phyloP scores from a whole-genome alignment of 2,113 vertebrate species.

The Sturnira hondurensis region DNA sequence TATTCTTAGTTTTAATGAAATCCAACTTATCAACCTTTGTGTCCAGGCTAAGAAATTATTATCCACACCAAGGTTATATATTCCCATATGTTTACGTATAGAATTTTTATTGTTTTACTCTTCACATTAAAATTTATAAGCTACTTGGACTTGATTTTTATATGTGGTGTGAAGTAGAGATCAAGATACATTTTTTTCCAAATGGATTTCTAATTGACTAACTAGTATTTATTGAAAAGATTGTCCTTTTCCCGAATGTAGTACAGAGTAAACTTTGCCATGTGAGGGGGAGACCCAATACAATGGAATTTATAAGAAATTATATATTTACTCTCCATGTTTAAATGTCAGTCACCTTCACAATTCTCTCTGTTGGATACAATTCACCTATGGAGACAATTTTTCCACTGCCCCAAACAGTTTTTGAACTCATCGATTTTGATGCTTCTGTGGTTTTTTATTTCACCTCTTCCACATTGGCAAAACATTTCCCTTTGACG shows the following conservation, averaged over 20 bases:
- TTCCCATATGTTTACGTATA: neutral
- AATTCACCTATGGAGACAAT: too few relatives aligned
- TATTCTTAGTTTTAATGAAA: slow-evolving; percentile 8
- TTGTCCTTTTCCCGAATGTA: neutral
- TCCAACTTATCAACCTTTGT: neutral
- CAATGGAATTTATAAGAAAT: too few relatives aligned
- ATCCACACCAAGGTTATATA: neutral
- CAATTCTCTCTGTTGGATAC: too few relatives aligned
- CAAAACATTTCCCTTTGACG: too few relatives aligned
- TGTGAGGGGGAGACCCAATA: too few relatives aligned
- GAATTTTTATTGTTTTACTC: neutral
- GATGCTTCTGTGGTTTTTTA: too few relatives aligned
- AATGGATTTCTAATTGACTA: neutral
- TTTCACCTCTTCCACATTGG: too few relatives aligned
- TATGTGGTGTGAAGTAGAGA: neutral
- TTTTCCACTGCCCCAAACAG: too few relatives aligned
- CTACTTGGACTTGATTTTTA: neutral
- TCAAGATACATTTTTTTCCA: neutral
- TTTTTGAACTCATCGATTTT: too few relatives aligned
- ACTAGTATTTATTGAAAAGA: neutral
- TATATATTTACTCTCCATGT: too few relatives aligned
- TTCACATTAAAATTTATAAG: neutral
- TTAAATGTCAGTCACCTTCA: too few relatives aligned
- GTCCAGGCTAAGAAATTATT: neutral
- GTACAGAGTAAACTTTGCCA: neutral